Conservation (phyloP, 2,113 vertebrate genomes). For the Oenanthe oenanthe region DNA sequence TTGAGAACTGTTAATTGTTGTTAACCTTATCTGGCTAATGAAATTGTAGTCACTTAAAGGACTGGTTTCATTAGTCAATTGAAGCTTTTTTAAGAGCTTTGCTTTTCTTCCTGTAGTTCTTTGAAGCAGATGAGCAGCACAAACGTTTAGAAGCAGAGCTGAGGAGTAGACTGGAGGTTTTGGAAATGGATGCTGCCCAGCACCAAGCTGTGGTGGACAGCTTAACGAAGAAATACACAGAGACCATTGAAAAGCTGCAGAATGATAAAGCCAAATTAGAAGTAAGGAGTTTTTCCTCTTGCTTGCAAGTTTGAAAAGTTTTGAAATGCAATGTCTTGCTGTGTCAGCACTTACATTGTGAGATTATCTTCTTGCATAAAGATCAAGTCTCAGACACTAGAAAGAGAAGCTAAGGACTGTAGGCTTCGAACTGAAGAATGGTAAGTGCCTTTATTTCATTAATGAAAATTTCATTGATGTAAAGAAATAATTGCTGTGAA, state of each 20-base stretch:
- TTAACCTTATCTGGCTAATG: background rate
- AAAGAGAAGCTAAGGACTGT: constrained; percentile 94
- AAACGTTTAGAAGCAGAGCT: constrained; percentile 86
- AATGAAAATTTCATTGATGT: background rate
- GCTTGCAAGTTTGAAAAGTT: constrained; percentile 12
- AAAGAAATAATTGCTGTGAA: background rate
- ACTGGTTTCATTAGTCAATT: background rate
- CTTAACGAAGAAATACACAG: constrained; percentile 86
- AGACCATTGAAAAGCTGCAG: constrained; percentile 93
- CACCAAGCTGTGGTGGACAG: constrained; percentile 88
- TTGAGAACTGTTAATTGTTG: background rate
- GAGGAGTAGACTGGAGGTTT: constrained; percentile 77
- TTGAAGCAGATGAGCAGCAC: constrained; percentile 93
- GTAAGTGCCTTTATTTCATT: constrained; percentile 74
- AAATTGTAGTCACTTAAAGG: background rate
- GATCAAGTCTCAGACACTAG: constrained; percentile 91
- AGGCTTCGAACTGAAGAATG: constrained; percentile 93
- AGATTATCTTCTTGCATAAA: constrained; percentile 70
- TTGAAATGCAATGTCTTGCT: constrained; percentile 21
- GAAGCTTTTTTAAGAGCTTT: background rate
- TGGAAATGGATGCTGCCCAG: constrained; percentile 86
- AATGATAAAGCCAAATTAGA: constrained; percentile 91
- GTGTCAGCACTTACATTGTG: constrained; percentile 21
- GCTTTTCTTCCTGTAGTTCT: constrained; percentile 79
- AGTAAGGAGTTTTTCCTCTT: constrained; percentile 74